Conservation (phyloP, 2,888 invertebrate genomes). For the Crematogaster levior region DNA sequence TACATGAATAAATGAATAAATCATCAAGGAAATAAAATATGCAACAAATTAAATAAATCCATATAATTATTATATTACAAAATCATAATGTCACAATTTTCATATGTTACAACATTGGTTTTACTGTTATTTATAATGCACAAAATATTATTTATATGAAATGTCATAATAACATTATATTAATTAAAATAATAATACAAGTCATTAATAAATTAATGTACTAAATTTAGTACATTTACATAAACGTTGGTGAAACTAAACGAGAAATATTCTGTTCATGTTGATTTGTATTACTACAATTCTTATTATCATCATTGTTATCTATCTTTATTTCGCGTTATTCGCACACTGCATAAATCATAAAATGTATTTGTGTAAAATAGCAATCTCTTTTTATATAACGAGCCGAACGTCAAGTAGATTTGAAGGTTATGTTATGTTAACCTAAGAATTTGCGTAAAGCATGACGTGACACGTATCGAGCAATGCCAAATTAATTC, state of each 20-base stretch:
- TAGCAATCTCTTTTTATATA: not conserved
- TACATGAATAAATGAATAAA: not conserved
- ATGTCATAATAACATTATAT: not conserved
- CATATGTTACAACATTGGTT: not conserved
- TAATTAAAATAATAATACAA: not conserved
- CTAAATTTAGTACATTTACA: not conserved
- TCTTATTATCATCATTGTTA: not conserved
- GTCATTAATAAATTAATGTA: not conserved
- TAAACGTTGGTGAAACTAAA: not conserved
- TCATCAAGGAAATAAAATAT: not conserved
- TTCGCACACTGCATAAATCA: not conserved
- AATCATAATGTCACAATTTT: not conserved
- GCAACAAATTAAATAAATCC: not conserved
- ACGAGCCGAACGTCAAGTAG: not conserved
- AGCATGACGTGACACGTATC: conserved; percentile 17
- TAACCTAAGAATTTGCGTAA: not conserved
- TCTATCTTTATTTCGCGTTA: not conserved
- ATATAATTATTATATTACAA: not conserved
- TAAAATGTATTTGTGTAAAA: conserved; percentile 33
- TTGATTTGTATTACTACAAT: not conserved
- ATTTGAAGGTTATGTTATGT: conserved; percentile 6
- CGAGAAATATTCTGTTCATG: not conserved
- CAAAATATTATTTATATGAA: not conserved
- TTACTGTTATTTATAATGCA: not conserved
- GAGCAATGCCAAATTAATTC: not conserved